These are phyloP conservation scores for Plotosus lineatus DNA, from an alignment of 2,113 vertebrate species.

Conservation along the genomic window DNA sequence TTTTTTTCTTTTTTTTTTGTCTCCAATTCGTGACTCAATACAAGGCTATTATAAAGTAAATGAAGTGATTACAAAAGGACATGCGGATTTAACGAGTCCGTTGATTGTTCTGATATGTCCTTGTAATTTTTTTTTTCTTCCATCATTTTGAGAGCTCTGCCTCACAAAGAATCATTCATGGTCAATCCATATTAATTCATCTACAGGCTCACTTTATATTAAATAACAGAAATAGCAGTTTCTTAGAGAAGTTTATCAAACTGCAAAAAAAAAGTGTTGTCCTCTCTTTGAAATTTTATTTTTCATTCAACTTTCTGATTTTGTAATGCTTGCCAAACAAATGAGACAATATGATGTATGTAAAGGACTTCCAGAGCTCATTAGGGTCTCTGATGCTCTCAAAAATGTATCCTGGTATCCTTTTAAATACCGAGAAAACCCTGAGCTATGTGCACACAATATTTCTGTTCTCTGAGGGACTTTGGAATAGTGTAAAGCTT, in stretches of 20 bases:
- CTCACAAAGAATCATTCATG: background rate
- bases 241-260: background rate
- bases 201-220: background rate
- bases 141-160: background rate
- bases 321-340: background rate
- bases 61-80: slow-evolving; percentile 8
- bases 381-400: background rate
- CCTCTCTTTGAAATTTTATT: background rate
- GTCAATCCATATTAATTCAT: slow-evolving; percentile 8
- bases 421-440: background rate
- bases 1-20: background rate
- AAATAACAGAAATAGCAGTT: background rate
- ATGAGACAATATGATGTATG: background rate
- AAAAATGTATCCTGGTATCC: background rate
- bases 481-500: background rate
- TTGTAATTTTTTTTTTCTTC: background rate
- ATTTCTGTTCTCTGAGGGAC: background rate
- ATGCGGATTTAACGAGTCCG: background rate
- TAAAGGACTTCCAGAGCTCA: background rate
- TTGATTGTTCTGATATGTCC: slow-evolving; percentile 3
- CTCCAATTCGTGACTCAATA: background rate
- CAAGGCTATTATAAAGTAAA: background rate
- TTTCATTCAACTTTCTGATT: background rate
- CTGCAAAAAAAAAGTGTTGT: background rate
- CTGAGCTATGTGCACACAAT: background rate